Conservation (phyloP, 2,888 invertebrate genomes). For the Sipha maydis region DNA sequence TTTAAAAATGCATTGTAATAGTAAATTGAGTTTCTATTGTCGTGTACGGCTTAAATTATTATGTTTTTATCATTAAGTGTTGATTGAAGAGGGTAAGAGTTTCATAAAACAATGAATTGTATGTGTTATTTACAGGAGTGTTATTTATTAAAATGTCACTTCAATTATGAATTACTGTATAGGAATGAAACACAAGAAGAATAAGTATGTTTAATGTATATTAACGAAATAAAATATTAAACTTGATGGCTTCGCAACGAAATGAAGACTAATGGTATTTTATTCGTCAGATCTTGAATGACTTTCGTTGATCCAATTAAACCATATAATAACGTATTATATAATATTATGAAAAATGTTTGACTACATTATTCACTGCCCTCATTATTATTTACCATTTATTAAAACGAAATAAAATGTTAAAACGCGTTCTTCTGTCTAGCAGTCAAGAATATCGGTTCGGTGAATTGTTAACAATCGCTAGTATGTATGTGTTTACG, state of each 20-base stretch:
- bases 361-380: not conserved
- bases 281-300: not conserved
- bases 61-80: constrained; percentile 13
- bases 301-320: constrained; percentile 16
- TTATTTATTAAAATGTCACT: constrained; percentile 49
- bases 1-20: not conserved
- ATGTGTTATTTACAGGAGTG: not conserved
- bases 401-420: too few relatives aligned
- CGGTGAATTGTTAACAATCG: too few relatives aligned
- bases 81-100: constrained; percentile 19
- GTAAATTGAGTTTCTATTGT: constrained; percentile 16
- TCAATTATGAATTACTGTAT: constrained; percentile 27
- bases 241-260: not conserved
- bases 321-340: not conserved
- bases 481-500: too few relatives aligned
- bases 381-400: too few relatives aligned
- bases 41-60: constrained; percentile 1
- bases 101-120: not conserved
- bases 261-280: constrained; percentile 30
- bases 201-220: not conserved
- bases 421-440: too few relatives aligned
- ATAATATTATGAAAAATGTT: not conserved
- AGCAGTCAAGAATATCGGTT: too few relatives aligned
- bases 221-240: constrained; percentile 28
- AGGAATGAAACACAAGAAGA: not conserved